Conservation (phyloP, 2,113 vertebrate genomes). For the Lathamus discolor region DNA sequence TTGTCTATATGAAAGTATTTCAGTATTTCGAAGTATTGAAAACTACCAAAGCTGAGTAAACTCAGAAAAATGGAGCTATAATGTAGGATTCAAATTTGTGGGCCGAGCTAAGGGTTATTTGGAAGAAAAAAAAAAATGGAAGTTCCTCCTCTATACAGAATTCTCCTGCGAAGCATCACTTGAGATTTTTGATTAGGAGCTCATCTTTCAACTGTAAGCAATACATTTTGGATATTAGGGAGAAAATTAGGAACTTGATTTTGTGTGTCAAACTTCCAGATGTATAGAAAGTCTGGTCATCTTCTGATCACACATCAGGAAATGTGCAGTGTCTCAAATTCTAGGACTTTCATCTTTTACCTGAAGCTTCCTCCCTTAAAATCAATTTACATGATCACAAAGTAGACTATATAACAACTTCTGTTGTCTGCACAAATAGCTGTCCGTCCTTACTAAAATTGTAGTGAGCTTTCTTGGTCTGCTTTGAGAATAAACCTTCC, state of each 20-base stretch:
- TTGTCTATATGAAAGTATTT: not conserved
- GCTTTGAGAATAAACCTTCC: not conserved
- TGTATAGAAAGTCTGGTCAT: not conserved
- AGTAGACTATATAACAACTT: not conserved
- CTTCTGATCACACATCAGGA: not conserved
- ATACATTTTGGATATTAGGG: not conserved
- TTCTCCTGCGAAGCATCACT: not conserved
- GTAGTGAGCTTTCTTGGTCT: not conserved
- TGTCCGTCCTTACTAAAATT: not conserved
- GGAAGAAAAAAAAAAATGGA: not conserved
- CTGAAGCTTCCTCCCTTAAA: not conserved
- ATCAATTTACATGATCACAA: not conserved
- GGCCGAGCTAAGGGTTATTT: not conserved
- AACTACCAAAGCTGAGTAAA: not conserved
- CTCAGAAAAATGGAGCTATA: not conserved
- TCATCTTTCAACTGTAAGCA: not conserved
- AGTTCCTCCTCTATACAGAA: not conserved
- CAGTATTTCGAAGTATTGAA: not conserved
- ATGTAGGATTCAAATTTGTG: not conserved
- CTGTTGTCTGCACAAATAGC: not conserved
- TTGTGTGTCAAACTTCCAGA: not conserved
- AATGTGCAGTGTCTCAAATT: not conserved
- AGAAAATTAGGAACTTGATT: not conserved
- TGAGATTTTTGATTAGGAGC: not conserved
- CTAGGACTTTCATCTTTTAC: not conserved